Evolutionary conservation across 1,140 invertebrate species (phyloP).

Genomic region (Drosophila nigromelanica): DNA sequence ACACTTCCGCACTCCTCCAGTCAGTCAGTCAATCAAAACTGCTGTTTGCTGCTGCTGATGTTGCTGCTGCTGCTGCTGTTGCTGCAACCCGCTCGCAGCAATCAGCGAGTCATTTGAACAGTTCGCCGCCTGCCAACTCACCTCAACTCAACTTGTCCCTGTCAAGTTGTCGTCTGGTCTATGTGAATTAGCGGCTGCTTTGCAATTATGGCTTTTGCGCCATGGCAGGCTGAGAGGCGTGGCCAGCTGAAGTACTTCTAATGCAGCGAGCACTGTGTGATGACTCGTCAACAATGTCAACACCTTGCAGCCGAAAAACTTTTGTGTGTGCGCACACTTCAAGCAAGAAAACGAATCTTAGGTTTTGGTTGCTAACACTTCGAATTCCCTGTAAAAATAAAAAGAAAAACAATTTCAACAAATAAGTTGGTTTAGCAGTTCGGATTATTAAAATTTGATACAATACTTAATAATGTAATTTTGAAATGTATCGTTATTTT

Average conservation of each 20-base stretch:
- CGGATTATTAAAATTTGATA: too few species aligned
- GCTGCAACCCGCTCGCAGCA: constrained; percentile 24
- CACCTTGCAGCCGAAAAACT: constrained; percentile 30
- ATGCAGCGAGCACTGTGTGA: constrained; percentile 1
- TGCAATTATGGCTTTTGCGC: constrained; percentile 42
- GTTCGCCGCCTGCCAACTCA: constrained; percentile 3
- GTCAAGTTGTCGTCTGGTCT: constrained; percentile 76
- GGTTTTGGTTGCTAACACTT: neutral
- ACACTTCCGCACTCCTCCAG: neutral
- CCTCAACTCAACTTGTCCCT: constrained; percentile 18
- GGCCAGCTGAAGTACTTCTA: neutral
- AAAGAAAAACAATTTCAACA: too few species aligned
- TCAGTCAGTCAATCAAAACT: constrained; percentile 44
- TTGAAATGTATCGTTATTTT: too few species aligned
- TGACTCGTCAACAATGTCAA: constrained; percentile 36
- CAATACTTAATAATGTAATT: too few species aligned
- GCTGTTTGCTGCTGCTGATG: neutral
- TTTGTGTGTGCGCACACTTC: neutral
- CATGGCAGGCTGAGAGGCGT: constrained; percentile 20
- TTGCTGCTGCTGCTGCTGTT: too few species aligned
- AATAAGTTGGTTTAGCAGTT: neutral
- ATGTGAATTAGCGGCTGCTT: constrained; percentile 69
- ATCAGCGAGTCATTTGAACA: constrained; percentile 53
- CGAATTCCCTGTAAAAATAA: neutral
- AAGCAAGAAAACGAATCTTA: neutral